A percentile compares a stretch with the other conserved stretches of the same genome.
phyloP scores from a whole-genome alignment of 2,113 vertebrate species.

The Otis tarda region DNA sequence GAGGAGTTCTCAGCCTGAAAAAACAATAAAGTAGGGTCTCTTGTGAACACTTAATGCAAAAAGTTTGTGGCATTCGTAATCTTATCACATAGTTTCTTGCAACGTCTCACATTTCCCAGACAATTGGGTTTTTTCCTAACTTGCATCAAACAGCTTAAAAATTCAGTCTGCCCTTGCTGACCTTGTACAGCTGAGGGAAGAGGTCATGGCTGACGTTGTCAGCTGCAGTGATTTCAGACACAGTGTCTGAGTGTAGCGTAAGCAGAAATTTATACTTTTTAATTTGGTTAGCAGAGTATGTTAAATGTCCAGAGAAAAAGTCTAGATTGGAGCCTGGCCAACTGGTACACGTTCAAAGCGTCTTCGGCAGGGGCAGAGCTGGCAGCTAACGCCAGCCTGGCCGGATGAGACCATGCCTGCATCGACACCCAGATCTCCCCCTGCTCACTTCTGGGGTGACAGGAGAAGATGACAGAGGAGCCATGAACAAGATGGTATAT shows the following conservation, averaged over 20 bases:
- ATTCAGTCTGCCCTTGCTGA: background rate
- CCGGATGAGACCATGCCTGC: background rate
- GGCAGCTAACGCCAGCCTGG: background rate
- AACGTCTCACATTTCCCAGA: background rate
- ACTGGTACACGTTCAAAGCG: background rate
- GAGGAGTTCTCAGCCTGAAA: background rate
- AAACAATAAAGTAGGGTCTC: background rate
- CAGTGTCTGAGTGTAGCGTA: background rate
- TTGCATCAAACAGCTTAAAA: background rate
- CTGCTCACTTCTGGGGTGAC: background rate
- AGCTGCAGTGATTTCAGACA: background rate
- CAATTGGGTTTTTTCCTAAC: background rate
- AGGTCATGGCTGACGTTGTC: background rate
- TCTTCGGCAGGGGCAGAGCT: background rate
- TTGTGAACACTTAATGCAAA: background rate
- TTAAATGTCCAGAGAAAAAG: background rate
- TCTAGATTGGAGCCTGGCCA: background rate
- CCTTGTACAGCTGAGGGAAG: background rate
- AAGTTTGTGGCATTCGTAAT: background rate
- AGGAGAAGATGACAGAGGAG: background rate
- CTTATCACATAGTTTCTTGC: background rate
- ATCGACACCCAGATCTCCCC: background rate
- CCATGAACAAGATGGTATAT: background rate
- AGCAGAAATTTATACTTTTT: constrained; percentile 6
- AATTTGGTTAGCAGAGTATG: background rate